Base-by-base conservation (phyloP, 1,140 invertebrate genomes). In the Cepaea nemoralis region DNA sequence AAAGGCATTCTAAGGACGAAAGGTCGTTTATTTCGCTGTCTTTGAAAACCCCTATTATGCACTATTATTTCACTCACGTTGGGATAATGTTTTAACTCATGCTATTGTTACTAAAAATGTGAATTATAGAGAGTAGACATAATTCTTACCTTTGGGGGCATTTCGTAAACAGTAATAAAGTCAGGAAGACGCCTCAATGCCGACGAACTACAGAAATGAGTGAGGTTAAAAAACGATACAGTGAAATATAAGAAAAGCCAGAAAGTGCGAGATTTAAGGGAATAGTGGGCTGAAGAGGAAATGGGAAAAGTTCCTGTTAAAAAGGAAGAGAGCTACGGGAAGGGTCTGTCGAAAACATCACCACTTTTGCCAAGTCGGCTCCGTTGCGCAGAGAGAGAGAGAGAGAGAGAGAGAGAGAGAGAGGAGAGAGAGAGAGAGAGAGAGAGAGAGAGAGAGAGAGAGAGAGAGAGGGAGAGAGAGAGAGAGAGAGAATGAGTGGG, bases 381-480 rank as follows among this genome's bases (percentile, higher is more conserved):
- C 22, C 50, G n/a, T 55, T 2, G 5, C 8, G 50, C n/a, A n/a
- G n/a, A n/a, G n/a, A n/a, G n/a, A n/a, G n/a, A n/a, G n/a, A n/a
- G n/a, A n/a, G n/a, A n/a, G n/a, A n/a, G n/a, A n/a, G n/a, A n/a
- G n/a, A n/a, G n/a, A n/a, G n/a, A n/a, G n/a, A n/a, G n/a, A n/a
- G n/a, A n/a, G n/a, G n/a, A n/a, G n/a, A n/a, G n/a, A n/a, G n/a
- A n/a, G n/a, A n/a, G n/a, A n/a, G n/a, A 59, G 55, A 63, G 55
- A n/a, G 39, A 77, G 55, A 37, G 39, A 33, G 39, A 37, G 55
- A 59, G 37, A 37, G 33, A 77, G 48, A 59, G 76, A 59, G 55
- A 63, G 33, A 77, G 76, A 77, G 55, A 12, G 33, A 33, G 2
- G 3, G 76, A 31, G 45, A 2, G 45, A 59, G 45, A 59, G 76